Evolutionary conservation across 2,113 vertebrate species (phyloP), one percentile per base, ranked within the genome.

Genomic region (Ptychochromis oligacanthus): DNA sequence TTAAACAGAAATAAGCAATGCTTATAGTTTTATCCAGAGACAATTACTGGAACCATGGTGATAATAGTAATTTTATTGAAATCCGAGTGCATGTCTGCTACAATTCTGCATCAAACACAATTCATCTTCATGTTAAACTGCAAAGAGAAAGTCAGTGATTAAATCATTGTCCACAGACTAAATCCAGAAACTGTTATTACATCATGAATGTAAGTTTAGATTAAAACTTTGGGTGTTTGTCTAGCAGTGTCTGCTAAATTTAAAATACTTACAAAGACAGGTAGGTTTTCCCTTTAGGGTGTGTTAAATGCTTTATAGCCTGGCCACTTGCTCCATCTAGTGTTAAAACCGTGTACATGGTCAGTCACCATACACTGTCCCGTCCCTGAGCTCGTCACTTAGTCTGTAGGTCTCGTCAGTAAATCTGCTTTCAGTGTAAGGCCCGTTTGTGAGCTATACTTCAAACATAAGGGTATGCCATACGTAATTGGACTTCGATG

Each of bases 301-400:
- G 28, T 18, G 14, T 4, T 1, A 1, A n/a, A 28, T 4, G 28
- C 2, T 70, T 7, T 4, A 62, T 55, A 49, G 14, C 20, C 2
- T 15, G 79, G 81, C 49, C 62, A 56, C 43, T 88, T 60, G 60
- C 91, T 4, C 95, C 94, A 93, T 92, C 95, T 95, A 93, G 95
- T 87, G 95, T 59, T 87, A 90, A 15, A 72, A 3, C 1, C 12
- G 61, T 4, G 34, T 10, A 88, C 4, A 7, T 22, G 9, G 26
- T 14, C 59, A 60, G 4, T 7, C 0, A 81, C 4, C 4, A 15
- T 4, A 2, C 17, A 56, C 31, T 57, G 18, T 38, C 15, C 34
- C 59, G 18, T 38, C 15, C 34, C 59, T 28, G 9, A 52, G 49
- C 6, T 5, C 65, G 1, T n/a, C 24, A n/a, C 65, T 31, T 26